Percentiles rank a stretch among this genome's conserved stretches.
Evolutionary conservation across 1,140 invertebrate genomes (phyloP).

Genomic region (Parasteatoda tepidariorum): DNA sequence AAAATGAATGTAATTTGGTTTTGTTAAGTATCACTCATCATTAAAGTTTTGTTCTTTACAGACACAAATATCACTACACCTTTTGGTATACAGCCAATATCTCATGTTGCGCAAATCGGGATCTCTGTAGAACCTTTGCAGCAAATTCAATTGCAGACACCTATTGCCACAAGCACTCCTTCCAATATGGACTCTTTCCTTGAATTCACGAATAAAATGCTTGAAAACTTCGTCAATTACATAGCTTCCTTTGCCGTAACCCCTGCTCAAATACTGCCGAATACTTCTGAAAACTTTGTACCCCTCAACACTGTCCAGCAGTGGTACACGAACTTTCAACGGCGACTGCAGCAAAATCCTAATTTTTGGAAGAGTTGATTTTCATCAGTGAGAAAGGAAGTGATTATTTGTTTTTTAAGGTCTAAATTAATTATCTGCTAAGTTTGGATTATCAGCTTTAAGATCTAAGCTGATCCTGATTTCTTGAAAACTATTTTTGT

Average conservation of each 20-base stretch:
- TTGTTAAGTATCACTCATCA: too few relatives aligned
- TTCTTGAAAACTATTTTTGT: too few relatives aligned
- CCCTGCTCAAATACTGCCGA: conserved; percentile 78
- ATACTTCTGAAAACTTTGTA: conserved; percentile 79
- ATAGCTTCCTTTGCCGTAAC: conserved; percentile 87
- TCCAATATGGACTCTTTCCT: conserved; percentile 76
- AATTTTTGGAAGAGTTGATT: conserved; percentile 89
- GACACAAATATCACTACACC: conserved; percentile 61
- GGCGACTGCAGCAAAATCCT: conserved; percentile 89
- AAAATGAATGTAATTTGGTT: too few relatives aligned
- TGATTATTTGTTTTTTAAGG: too few relatives aligned
- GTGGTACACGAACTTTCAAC: conserved; percentile 94
- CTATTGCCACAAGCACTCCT: conserved; percentile 69
- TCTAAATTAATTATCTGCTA: too few relatives aligned
- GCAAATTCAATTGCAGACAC: conserved; percentile 72
- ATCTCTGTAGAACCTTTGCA: conserved; percentile 86
- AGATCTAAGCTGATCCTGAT: too few relatives aligned
- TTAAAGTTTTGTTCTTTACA: too few relatives aligned
- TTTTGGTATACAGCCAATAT: conserved; percentile 75
- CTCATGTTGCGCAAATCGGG: conserved; percentile 92
- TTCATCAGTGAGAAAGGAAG: not conserved
- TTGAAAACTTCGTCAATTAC: conserved; percentile 93
- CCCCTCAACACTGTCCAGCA: conserved; percentile 87
- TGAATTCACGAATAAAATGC: conserved; percentile 91
- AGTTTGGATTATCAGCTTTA: too few relatives aligned